phyloP scores from a whole-genome alignment of 2,888 invertebrate genomes.

The Aleiodes alternator region DNA sequence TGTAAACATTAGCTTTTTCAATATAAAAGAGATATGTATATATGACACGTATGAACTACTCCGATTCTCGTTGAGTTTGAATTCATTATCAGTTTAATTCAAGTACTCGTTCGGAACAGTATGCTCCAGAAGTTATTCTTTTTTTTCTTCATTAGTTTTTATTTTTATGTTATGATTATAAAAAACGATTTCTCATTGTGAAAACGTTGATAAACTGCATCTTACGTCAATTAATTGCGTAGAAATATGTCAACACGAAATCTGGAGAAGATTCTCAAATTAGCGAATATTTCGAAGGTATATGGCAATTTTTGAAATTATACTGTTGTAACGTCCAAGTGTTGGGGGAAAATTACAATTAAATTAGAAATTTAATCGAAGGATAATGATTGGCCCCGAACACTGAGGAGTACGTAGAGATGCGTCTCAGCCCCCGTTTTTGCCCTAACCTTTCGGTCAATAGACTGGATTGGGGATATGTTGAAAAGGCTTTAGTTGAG shows the following conservation, averaged over 20 bases:
- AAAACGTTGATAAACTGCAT: background rate
- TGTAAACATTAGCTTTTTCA: slow-evolving; percentile 59
- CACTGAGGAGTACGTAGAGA: no score
- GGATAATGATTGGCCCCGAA: no score
- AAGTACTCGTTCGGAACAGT: slow-evolving; percentile 1
- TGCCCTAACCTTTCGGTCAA: no score
- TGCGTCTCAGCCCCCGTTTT: no score
- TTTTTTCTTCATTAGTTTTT: background rate
- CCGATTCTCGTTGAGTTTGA: slow-evolving; percentile 50
- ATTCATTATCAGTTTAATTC: slow-evolving; percentile 39
- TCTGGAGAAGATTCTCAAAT: slow-evolving; percentile 70
- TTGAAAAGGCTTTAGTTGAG: no score
- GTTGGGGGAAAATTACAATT: no score
- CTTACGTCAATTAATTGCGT: slow-evolving; percentile 1
- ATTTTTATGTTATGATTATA: background rate
- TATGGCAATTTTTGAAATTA: no score
- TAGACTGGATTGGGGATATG: no score
- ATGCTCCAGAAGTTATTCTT: slow-evolving; percentile 12
- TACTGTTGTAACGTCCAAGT: no score
- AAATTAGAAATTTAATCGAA: no score
- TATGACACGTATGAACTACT: slow-evolving; percentile 58
- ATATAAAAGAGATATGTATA: slow-evolving; percentile 60
- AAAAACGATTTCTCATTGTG: background rate
- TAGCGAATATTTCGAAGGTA: slow-evolving; percentile 67
- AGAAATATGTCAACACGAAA: slow-evolving; percentile 61